Evolutionary conservation across 2,888 invertebrate species (phyloP), one percentile per base, ranked within the genome.

Genomic region (Drosophila formosana): DNA sequence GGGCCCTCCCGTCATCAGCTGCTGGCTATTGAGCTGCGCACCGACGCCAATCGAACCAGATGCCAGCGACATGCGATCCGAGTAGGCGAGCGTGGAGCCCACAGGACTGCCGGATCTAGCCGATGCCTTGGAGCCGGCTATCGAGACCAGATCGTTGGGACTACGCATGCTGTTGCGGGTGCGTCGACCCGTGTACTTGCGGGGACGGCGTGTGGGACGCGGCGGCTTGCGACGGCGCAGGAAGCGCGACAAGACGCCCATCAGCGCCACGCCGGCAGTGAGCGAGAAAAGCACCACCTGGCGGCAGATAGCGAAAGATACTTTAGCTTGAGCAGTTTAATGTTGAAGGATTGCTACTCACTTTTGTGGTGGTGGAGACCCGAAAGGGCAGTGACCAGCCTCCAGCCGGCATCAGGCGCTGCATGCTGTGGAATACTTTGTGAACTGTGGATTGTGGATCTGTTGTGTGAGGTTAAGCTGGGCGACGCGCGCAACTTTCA

Each of bases 161-260:
- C 96, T 96, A 75, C 95, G 93, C 93, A 96, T 94, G 55, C 94
- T 94, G 63, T 92, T 93, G 57, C 94, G 93, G 30, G 93, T 91
- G 41, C 94, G 92, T n/a, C 95, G 93, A 47, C 95, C 93, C 0
- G 91, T 91, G 50, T 90, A 90, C 90, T 95, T 95, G 66, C 95
- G 93, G 7, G 94, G 93, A 0, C 95, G 94, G 41, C 93, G 90
- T 1, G 94, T 92, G 45, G 95, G 94, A 57, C 95, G 94, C 70
- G 94, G 94, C 11, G 94, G 94, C 89, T 95, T 94, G 66, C 95
- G 93, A 61, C 97, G 94, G 51, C 96, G 95, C 82, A 97, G 93
- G 92, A 96, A 97, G 80, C 96, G 95, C 45, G 98, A 97, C 32
- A 98, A 92, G 8, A 97, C 95, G 41, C 97, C 96, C 45, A 98